phyloP scores from a whole-genome alignment of 1,140 invertebrate genomes.

The Spodoptera frugiperda region DNA sequence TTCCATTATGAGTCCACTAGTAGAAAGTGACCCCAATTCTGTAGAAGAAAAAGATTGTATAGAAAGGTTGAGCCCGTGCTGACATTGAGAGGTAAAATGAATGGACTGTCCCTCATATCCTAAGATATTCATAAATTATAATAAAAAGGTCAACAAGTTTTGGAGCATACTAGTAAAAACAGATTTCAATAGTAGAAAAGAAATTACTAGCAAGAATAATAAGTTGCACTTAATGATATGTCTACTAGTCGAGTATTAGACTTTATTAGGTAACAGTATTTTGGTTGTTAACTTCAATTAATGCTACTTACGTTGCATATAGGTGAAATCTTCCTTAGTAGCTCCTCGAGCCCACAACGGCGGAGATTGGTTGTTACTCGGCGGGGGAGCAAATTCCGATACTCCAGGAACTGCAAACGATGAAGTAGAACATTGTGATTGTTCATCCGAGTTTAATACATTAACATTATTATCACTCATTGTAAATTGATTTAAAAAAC shows the following conservation, averaged over 20 bases:
- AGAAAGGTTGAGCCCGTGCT: background rate
- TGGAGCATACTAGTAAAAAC: too few relatives aligned
- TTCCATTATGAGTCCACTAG: conserved; percentile 94
- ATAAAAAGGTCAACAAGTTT: too few relatives aligned
- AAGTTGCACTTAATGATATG: too few relatives aligned
- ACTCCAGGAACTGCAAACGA: conserved; percentile 90
- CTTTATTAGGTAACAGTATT: too few relatives aligned
- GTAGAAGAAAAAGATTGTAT: conserved; percentile 63
- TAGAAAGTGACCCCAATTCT: conserved; percentile 94
- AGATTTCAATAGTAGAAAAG: too few relatives aligned
- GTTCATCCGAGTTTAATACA: conserved; percentile 62
- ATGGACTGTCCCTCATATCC: too few relatives aligned
- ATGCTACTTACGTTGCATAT: conserved; percentile 90
- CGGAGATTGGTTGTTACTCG: conserved; percentile 81
- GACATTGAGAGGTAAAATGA: background rate
- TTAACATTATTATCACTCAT: conserved; percentile 73
- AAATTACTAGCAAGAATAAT: too few relatives aligned
- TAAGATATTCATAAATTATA: too few relatives aligned
- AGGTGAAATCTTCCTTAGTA: conserved; percentile 89
- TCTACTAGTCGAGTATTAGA: too few relatives aligned
- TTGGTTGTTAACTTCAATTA: background rate
- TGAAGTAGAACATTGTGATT: conserved; percentile 70
- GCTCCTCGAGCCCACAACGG: conserved; percentile 87
- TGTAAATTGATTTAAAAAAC: conserved; percentile 73
- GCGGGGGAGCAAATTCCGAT: conserved; percentile 89